Percentiles rank a stretch among this genome's conserved stretches.
These are phyloP conservation scores for Chloroclysta siterata DNA, from an alignment of 2,888 invertebrate genomes.

Conservation along the genomic window DNA sequence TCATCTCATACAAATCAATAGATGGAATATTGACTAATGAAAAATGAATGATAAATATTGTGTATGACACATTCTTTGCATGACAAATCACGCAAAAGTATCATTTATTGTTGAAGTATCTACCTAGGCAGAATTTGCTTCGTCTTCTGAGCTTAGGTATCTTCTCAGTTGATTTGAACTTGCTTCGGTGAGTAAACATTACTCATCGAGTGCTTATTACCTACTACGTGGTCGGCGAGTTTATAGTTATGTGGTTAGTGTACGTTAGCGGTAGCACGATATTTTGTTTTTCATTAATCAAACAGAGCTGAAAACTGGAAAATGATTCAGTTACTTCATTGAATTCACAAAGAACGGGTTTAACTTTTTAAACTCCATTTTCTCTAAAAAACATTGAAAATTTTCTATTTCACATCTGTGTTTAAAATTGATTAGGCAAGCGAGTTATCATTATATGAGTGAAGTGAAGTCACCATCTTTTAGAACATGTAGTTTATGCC, in stretches of 20 bases:
- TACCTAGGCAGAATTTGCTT: neutral
- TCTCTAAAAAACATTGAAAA: too few species aligned
- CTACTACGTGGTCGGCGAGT: conserved; percentile 10
- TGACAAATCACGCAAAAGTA: conserved; percentile 43
- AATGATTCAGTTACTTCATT: conserved; percentile 25
- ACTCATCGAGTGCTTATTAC: conserved; percentile 15
- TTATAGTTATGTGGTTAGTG: conserved; percentile 6
- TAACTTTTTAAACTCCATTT: neutral
- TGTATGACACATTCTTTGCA: conserved; percentile 42
- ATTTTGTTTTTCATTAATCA: conserved; percentile 13
- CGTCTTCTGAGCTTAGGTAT: neutral
- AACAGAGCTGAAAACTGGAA: conserved; percentile 16
- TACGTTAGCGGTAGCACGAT: conserved; percentile 14
- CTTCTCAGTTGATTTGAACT: conserved; percentile 9
- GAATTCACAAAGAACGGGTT: conserved; percentile 6
- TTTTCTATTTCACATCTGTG: neutral
- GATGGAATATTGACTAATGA: conserved; percentile 39
- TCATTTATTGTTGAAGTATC: too few species aligned
- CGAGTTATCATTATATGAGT: conserved; percentile 2
- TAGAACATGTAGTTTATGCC: conserved; percentile 18
- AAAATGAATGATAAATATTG: too few species aligned
- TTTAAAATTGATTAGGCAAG: neutral
- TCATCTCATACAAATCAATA: conserved; percentile 52
- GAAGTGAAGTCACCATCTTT: conserved; percentile 16
- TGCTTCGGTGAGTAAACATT: conserved; percentile 19